Base-by-base conservation (phyloP, 2,888 invertebrate genomes). In the Schizaphis graminum region DNA sequence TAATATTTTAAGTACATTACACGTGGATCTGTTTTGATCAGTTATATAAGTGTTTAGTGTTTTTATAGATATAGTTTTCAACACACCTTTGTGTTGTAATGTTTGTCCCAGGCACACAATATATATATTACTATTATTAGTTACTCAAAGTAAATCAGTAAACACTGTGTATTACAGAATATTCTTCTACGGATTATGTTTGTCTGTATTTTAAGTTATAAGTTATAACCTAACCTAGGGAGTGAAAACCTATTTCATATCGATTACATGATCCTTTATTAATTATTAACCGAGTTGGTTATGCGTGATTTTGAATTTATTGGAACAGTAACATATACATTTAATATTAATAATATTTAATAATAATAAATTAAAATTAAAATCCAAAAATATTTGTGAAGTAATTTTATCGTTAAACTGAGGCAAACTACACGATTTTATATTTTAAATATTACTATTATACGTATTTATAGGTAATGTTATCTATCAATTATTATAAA, bases 71-170 rank as follows among this genome's bases (percentile, higher is more conserved):
- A 41, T 11, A 44, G 4, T 44, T 28, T 26, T 90, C 41, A 26
- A n/a, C 47, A 67, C 44, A 91, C 47, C 47, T 91, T 91, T 91
- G 44, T 91, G 41, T 28, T 26, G 57, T 61, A 67, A 44, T 90
- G 44, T 77, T 91, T 88, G 49, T 53, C 11, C 49, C 21, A 35
- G 53, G 24, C n/a, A 88, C 77, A 77, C 77, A 21, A 35, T 77
- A 35, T 26, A 35, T 26, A 35, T 35, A 35, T n/a, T 53, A 47
- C n/a, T 53, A 49, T 16, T 87, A 49, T 88, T 88, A n/a, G 49
- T 53, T n/a, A 21, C 53, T 88, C 88, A 88, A 53, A 53, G 4
- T 35, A 88, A 53, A 53, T 53, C 24, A 77, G 77, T 77, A 77
- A 77, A 77, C 21, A 77, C 35, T 21, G 16, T 77, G 35, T 77